Base-by-base conservation (phyloP, 1,140 invertebrate genomes). In the Calephelis nemesis region DNA sequence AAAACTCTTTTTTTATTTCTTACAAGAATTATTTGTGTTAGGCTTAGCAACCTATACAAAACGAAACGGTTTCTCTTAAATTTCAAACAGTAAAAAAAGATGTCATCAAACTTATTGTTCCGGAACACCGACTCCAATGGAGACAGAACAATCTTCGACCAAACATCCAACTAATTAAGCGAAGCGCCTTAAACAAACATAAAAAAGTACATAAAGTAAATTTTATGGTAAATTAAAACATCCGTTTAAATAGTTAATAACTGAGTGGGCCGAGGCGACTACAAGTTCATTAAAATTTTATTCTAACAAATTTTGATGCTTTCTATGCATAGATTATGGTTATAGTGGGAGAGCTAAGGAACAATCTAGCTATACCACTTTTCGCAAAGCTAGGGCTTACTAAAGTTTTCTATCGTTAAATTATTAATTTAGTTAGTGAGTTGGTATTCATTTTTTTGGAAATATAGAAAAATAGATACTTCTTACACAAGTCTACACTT, bases 141-240 rank as follows among this genome's bases (percentile, higher is more conserved):
- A 68, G 72, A 78, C 74, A 69, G 73, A 69, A 74, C 73, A 63
- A 60, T 74, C 71, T 74, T 71, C 64, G 67, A 58, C 77, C 74
- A 79, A 83, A 74, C 73, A 69, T 49, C 68, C 65, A 69, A 70
- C 74, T 84, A 85, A 85, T 85, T 84, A 84, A 82, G 74, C 78
- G 70, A 72, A 72, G 73, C 74, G 72, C 66, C 73, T 62, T 66
- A 73, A 74, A 75, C 72, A 79, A 80, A 79, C 73, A 75, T 73
- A 69, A 77, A 78, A 78, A 76, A 76, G 79, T 70, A 62, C 72
- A 79, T 79, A 79, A 79, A 81, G 76, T 73, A 82, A 77, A 78
- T 79, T 84, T 79, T 78, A 86, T 77, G 85, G 80, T 83, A 63
- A 78, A 88, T 86, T 76, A 86, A 83, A 79, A 86, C 84, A 83